phyloP scores from a whole-genome alignment of 2,888 invertebrate species.

The Epinotia bilunana region DNA sequence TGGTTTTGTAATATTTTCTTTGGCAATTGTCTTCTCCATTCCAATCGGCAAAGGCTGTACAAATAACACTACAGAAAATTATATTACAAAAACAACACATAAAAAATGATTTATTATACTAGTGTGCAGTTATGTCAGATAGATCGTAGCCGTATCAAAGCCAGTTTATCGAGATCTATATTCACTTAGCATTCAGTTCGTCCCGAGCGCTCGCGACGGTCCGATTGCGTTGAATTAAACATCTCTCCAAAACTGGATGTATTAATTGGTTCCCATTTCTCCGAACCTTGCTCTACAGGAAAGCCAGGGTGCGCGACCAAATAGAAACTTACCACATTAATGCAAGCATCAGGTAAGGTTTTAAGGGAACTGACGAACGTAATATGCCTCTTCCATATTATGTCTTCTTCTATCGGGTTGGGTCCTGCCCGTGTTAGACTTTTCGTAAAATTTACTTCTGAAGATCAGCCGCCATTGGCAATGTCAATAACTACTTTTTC shows the following conservation, averaged over 20 bases:
- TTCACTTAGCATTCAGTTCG: conserved; percentile 28
- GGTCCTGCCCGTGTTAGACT: background rate
- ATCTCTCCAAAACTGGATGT: conserved; percentile 69
- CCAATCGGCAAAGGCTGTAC: background rate
- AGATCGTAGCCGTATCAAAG: conserved; percentile 13
- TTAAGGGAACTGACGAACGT: background rate
- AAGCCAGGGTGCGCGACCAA: conserved; percentile 16
- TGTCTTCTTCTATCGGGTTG: background rate
- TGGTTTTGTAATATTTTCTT: no score
- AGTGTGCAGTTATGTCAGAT: conserved; percentile 14
- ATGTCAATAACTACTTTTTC: no score
- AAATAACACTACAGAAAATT: background rate
- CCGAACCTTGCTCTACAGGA: conserved; percentile 52
- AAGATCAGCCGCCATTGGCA: no score
- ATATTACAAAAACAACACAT: background rate
- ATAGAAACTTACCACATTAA: background rate
- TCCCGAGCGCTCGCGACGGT: conserved; percentile 19
- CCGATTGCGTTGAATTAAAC: conserved; percentile 61
- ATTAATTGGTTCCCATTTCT: conserved; percentile 70
- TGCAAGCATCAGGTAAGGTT: background rate
- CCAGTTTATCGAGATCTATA: conserved; percentile 32
- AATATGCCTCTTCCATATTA: background rate
- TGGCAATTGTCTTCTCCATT: background rate
- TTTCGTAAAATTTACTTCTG: background rate
- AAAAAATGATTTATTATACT: background rate